These are phyloP conservation scores for Polyploca ridens DNA, from an alignment of 2,888 invertebrate genomes.

Conservation along the genomic window DNA sequence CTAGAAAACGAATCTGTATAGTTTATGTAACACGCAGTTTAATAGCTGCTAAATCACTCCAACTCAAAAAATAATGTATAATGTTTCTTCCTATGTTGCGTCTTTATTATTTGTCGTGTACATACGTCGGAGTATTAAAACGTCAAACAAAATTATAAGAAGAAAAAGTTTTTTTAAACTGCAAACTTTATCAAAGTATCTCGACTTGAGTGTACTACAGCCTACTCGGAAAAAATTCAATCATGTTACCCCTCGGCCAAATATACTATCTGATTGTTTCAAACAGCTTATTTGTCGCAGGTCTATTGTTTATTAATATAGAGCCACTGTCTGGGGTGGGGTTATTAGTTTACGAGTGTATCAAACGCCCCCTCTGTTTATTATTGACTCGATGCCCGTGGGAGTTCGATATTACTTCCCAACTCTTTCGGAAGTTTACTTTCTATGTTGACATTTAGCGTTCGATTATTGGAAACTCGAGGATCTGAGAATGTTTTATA, in stretches of 20 bases:
- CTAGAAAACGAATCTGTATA: not conserved
- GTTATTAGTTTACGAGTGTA: constrained; percentile 85
- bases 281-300: constrained; percentile 57
- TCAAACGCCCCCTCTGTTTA: constrained; percentile 80
- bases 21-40: not conserved
- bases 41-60: not conserved
- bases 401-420: constrained; percentile 68
- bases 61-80: no score
- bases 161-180: not conserved
- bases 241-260: constrained; percentile 48
- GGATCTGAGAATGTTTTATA: constrained; percentile 56
- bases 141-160: no score
- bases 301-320: constrained; percentile 74
- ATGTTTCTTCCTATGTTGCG: no score
- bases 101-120: no score
- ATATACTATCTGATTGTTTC: constrained; percentile 49
- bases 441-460: constrained; percentile 80
- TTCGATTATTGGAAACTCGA: constrained; percentile 73
- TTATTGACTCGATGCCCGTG: constrained; percentile 74
- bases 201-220: not conserved
- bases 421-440: constrained; percentile 84
- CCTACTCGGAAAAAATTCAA: constrained; percentile 50
- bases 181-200: not conserved
- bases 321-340: constrained; percentile 58
- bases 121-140: no score